Evolutionary conservation across 2,113 vertebrate genomes (phyloP).

Genomic region (Xiphorhynchus elegans): DNA sequence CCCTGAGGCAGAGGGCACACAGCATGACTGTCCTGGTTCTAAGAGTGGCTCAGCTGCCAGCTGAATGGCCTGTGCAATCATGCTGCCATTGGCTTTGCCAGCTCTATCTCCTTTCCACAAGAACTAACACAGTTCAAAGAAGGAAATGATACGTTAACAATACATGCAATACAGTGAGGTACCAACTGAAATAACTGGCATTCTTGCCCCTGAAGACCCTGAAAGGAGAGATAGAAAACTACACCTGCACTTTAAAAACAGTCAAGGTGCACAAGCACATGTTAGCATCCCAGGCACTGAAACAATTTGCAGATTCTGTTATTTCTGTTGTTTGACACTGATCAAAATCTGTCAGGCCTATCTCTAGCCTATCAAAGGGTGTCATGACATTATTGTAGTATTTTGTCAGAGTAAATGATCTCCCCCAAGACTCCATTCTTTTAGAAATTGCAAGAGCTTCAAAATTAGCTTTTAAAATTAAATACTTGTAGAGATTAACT

Average conservation of each 20-base stretch:
- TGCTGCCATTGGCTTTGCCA: neutral
- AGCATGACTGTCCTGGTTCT: neutral
- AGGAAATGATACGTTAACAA: neutral
- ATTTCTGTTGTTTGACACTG: neutral
- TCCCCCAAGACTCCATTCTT: neutral
- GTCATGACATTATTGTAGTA: neutral
- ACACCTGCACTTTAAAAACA: neutral
- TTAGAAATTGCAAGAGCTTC: neutral
- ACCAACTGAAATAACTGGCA: neutral
- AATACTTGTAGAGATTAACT: constrained; percentile 26
- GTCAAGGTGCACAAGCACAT: neutral
- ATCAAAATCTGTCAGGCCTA: neutral
- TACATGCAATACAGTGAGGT: neutral
- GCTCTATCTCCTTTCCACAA: neutral
- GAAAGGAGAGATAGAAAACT: neutral
- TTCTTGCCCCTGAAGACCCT: neutral
- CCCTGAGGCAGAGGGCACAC: neutral
- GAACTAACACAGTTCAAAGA: neutral
- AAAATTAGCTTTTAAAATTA: neutral
- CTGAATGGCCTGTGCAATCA: neutral
- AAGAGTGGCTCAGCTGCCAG: neutral
- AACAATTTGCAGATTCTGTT: neutral
- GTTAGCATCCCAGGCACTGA: neutral
- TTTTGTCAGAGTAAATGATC: neutral
- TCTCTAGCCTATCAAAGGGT: neutral